Conservation (phyloP, 2,888 invertebrate genomes). For the Drosophila diplacantha region DNA sequence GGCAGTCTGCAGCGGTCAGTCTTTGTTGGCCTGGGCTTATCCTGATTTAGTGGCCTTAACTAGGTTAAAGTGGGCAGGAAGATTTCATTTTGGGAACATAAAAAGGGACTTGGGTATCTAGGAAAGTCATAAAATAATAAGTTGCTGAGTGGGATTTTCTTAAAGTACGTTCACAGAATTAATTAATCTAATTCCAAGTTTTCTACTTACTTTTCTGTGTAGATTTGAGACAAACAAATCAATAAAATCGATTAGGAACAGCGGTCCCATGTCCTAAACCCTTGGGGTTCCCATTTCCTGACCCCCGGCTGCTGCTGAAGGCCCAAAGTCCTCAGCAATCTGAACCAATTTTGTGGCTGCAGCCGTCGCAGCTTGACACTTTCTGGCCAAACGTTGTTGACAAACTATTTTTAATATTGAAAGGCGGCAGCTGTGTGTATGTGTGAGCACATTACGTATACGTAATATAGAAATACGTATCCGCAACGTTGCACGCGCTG, state of each 20-base stretch:
- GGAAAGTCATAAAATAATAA: neutral
- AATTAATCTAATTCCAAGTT: neutral
- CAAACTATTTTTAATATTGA: slow-evolving; percentile 65
- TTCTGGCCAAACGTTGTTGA: slow-evolving; percentile 55
- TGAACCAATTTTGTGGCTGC: slow-evolving; percentile 41
- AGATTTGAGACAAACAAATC: neutral
- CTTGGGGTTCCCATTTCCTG: neutral
- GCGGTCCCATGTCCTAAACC: neutral
- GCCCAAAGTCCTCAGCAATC: slow-evolving; percentile 2
- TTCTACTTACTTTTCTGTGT: neutral
- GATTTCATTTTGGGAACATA: neutral
- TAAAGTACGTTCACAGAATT: no score
- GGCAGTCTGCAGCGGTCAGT: slow-evolving; percentile 9
- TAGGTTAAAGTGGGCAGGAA: slow-evolving; percentile 2
- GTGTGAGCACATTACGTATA: slow-evolving; percentile 45
- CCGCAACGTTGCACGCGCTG: slow-evolving; percentile 35
- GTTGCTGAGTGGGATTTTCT: neutral
- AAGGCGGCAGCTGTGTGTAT: slow-evolving; percentile 36
- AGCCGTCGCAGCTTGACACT: slow-evolving; percentile 50
- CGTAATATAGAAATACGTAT: slow-evolving; percentile 32
- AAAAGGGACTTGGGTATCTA: neutral
- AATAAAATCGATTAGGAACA: neutral
- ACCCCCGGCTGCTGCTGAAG: neutral
- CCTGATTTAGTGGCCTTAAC: slow-evolving; percentile 5
- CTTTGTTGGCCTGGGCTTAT: slow-evolving; percentile 7